Evolutionary conservation across 1,140 invertebrate genomes (phyloP).

Genomic region (Ladona fulva): DNA sequence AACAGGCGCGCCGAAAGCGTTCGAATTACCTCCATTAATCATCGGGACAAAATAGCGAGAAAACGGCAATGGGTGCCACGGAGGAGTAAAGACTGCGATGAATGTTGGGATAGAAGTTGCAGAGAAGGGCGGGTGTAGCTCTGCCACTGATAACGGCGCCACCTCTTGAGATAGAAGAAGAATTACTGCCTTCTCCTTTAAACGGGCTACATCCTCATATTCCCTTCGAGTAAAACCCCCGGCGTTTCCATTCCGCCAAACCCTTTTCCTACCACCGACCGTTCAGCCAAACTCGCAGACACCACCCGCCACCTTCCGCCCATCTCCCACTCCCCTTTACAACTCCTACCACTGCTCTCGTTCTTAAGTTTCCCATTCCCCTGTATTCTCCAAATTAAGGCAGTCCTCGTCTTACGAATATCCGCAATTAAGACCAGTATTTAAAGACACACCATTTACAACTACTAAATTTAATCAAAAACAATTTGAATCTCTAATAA

Average conservation of each 20-base stretch:
- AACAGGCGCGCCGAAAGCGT: no score
- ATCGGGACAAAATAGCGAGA: no score
- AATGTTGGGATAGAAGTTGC: neutral
- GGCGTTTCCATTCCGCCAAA: neutral
- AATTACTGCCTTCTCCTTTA: neutral
- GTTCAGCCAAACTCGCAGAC: neutral
- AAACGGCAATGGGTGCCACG: neutral
- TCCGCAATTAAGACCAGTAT: no score
- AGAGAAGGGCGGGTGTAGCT: neutral
- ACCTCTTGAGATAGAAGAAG: slow-evolving; percentile 5
- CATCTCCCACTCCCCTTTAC: neutral
- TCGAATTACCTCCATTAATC: no score
- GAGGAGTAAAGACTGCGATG: neutral
- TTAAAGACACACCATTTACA: no score
- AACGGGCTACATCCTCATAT: neutral
- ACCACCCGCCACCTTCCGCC: neutral
- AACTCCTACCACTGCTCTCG: neutral
- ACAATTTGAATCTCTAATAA: no score
- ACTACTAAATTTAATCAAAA: no score
- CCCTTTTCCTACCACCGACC: neutral
- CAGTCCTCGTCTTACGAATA: no score
- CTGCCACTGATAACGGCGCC: neutral
- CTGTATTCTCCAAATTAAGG: no score
- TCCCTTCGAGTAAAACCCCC: neutral
- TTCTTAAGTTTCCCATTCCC: no score